Conservation (phyloP, 1,140 invertebrate species). For the Drosophila malerkotliana region DNA sequence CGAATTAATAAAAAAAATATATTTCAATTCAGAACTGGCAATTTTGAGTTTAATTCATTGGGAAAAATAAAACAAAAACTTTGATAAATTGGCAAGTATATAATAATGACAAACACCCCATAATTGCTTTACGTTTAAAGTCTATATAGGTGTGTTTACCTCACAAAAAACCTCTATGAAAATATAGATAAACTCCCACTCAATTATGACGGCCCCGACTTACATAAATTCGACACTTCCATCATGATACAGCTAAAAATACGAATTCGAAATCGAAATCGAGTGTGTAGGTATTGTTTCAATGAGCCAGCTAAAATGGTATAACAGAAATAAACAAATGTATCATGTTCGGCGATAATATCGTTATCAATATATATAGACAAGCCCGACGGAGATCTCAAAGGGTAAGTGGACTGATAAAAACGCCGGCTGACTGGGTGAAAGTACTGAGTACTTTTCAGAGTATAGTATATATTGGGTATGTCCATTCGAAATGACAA, state of each 20-base stretch:
- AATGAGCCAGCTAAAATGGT: constrained; percentile 12
- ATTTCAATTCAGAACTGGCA: background rate
- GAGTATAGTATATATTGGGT: too few relatives aligned
- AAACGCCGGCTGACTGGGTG: background rate
- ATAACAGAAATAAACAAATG: constrained; percentile 60
- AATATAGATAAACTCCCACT: background rate
- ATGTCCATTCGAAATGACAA: background rate
- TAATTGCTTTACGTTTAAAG: background rate
- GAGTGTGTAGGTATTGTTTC: constrained; percentile 10
- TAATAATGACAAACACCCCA: too few relatives aligned
- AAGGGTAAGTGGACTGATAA: constrained; percentile 25
- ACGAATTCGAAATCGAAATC: constrained; percentile 2
- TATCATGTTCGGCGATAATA: constrained; percentile 70
- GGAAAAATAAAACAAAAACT: too few relatives aligned
- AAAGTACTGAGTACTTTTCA: background rate
- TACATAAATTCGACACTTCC: constrained; percentile 12
- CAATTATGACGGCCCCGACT: constrained; percentile 2
- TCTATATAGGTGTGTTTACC: background rate
- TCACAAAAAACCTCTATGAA: background rate
- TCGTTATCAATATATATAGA: constrained; percentile 63
- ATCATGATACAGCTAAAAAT: constrained; percentile 25
- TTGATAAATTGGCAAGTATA: too few relatives aligned
- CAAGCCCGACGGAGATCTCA: constrained; percentile 43
- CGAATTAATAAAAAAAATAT: constrained; percentile 11
- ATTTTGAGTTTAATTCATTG: background rate